Conservation (phyloP, 2,113 vertebrate genomes). For the Addax nasomaculatus region DNA sequence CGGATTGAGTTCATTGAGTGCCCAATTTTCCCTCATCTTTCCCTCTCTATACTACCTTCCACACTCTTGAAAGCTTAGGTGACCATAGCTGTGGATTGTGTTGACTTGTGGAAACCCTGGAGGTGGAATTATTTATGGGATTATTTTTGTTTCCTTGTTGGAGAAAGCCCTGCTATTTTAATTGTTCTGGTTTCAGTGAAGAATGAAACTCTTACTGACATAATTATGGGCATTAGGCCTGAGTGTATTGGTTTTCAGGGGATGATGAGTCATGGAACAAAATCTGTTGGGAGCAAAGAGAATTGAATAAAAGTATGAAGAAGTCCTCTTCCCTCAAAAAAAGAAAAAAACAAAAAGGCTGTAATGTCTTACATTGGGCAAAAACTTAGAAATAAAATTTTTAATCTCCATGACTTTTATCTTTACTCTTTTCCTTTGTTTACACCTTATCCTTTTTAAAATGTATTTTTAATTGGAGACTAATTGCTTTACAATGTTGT, state of each 20-base stretch:
- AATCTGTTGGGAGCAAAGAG: neutral
- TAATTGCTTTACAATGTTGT: neutral
- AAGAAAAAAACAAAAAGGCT: neutral
- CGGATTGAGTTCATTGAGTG: neutral
- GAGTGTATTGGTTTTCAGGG: neutral
- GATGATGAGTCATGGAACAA: neutral
- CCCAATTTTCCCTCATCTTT: neutral
- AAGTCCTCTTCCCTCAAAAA: neutral
- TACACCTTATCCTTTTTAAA: neutral
- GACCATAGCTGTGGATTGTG: constrained; percentile 73
- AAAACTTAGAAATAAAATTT: neutral
- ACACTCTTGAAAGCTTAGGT: constrained; percentile 30
- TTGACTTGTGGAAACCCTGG: constrained; percentile 79
- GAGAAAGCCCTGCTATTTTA: neutral
- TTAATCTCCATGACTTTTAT: neutral
- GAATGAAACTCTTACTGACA: neutral
- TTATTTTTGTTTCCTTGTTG: neutral
- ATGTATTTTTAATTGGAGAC: neutral
- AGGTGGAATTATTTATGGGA: neutral
- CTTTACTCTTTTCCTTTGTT: neutral
- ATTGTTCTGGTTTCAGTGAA: neutral
- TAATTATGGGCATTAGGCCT: neutral
- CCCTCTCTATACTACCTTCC: neutral
- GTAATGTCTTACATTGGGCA: neutral
- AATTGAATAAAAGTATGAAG: neutral